These are phyloP conservation scores for Eleutherodactylus coqui DNA, from an alignment of 2,797 vertebrate genomes.

Conservation along the genomic window DNA sequence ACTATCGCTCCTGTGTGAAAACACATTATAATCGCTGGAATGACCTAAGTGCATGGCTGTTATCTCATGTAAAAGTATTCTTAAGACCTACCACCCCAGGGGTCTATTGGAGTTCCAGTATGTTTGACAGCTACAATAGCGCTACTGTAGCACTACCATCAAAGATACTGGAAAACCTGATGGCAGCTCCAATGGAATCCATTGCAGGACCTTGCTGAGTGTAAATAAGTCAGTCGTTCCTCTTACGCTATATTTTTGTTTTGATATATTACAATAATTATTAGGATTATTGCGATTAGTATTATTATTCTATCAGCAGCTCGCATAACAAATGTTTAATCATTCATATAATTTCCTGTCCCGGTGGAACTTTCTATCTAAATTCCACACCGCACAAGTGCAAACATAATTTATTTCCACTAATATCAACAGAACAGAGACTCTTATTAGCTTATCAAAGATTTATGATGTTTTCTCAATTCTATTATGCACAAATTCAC, in stretches of 20 bases:
- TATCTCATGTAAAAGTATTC: too few relatives aligned
- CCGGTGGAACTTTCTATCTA: background rate
- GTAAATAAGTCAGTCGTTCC: background rate
- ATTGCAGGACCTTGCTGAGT: background rate
- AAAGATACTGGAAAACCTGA: background rate
- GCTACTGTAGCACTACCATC: background rate
- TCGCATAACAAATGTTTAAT: background rate
- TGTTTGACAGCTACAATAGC: too few relatives aligned
- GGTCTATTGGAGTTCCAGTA: too few relatives aligned
- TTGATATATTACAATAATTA: background rate
- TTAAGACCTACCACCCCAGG: too few relatives aligned
- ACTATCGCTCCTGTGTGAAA: too few relatives aligned
- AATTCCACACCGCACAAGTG: background rate
- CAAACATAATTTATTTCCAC: background rate
- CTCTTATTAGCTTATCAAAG: constrained; percentile 30
- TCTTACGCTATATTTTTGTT: background rate
- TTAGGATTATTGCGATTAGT: background rate
- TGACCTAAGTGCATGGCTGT: too few relatives aligned
- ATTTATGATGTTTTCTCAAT: constrained; percentile 20
- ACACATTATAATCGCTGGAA: too few relatives aligned
- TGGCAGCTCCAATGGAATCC: background rate
- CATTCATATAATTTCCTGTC: background rate
- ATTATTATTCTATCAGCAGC: background rate
- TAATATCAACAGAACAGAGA: constrained; percentile 18
- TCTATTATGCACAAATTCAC: constrained; percentile 27